phyloP scores from a whole-genome alignment of 2,113 vertebrate genomes.

The Rhineura floridana region DNA sequence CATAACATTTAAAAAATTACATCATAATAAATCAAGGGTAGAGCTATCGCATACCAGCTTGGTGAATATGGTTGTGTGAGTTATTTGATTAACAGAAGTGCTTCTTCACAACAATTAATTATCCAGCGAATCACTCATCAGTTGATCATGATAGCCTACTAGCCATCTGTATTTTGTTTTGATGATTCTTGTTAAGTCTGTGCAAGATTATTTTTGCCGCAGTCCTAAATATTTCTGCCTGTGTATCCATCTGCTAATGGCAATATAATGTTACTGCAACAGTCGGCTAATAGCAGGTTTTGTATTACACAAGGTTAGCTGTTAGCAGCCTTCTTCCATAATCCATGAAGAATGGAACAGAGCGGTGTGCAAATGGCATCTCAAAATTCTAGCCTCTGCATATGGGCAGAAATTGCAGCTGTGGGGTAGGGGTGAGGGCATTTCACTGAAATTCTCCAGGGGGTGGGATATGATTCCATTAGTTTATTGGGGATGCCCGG shows the following conservation, averaged over 20 bases:
- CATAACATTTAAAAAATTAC: conserved; percentile 31
- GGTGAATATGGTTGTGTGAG: conserved; percentile 22
- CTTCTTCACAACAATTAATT: conserved; percentile 6
- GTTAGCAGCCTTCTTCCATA: neutral
- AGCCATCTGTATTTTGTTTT: neutral
- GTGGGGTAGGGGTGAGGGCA: too few species aligned
- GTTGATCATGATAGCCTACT: neutral
- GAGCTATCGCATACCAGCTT: conserved; percentile 8
- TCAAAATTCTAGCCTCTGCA: neutral
- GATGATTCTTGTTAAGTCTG: neutral
- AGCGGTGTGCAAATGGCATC: neutral
- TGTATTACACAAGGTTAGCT: neutral
- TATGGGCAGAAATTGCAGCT: neutral
- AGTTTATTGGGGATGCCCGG: too few species aligned
- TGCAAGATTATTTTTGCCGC: conserved; percentile 3
- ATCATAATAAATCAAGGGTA: conserved; percentile 40
- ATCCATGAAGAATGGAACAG: neutral
- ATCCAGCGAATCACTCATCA: neutral
- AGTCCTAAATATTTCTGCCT: neutral
- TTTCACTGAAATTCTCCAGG: too few species aligned
- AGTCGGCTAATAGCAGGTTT: neutral
- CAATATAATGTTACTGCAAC: conserved; percentile 5
- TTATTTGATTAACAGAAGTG: conserved; percentile 18
- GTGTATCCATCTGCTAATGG: conserved; percentile 23
- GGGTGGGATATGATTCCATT: too few species aligned